phyloP scores from a whole-genome alignment of 2,113 vertebrate species.

The Mormoops blainvillei region DNA sequence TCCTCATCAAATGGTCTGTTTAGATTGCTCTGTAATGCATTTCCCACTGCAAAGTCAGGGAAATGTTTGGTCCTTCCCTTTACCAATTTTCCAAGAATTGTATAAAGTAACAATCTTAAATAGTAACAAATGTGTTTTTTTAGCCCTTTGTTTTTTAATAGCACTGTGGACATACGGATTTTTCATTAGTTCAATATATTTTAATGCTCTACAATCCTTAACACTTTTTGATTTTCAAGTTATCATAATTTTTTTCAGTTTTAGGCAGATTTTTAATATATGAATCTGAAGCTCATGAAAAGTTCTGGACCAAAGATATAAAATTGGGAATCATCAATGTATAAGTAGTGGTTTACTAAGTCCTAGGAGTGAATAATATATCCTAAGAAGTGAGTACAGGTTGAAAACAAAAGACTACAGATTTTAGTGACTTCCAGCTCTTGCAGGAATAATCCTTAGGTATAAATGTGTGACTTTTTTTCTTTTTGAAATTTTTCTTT shows the following conservation, averaged over 20 bases:
- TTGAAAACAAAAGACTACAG: neutral
- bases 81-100: neutral
- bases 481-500: neutral
- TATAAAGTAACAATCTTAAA: neutral
- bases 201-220: neutral
- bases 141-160: neutral
- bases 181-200: constrained; percentile 3
- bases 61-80: neutral
- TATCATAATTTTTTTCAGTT: neutral
- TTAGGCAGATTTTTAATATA: neutral
- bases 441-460: neutral
- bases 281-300: neutral
- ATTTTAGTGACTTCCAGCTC: neutral
- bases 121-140: neutral
- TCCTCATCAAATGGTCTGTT: neutral
- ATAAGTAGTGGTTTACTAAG: neutral
- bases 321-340: neutral
- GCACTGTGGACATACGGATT: neutral
- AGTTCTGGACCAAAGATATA: neutral
- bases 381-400: neutral
- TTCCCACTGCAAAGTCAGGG: neutral
- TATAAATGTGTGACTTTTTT: neutral
- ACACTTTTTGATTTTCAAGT: constrained; percentile 1
- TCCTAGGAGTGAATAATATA: neutral
- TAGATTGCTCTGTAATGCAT: neutral